phyloP scores from a whole-genome alignment of 2,113 vertebrate genomes.

The Amblyopsis rosae region DNA sequence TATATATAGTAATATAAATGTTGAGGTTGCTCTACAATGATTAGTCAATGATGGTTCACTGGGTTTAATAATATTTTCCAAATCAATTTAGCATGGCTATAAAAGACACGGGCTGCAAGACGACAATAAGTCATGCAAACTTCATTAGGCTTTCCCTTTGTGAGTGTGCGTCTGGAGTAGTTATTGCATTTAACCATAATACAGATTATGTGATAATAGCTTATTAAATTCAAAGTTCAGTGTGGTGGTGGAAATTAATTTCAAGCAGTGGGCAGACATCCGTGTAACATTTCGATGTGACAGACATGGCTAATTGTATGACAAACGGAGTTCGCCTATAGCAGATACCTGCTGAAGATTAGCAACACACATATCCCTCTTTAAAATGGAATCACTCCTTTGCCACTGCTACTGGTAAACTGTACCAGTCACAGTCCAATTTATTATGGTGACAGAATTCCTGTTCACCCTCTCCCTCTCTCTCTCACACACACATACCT shows the following conservation, averaged over 20 bases:
- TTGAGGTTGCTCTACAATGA: conserved; percentile 64
- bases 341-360: conserved; percentile 27
- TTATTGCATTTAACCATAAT: conserved; percentile 70
- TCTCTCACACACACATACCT: too few species aligned
- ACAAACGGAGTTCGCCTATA: conserved; percentile 41
- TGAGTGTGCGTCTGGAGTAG: conserved; percentile 50
- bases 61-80: conserved; percentile 72
- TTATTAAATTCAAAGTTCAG: conserved; percentile 72
- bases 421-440: too few species aligned
- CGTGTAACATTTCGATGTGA: conserved; percentile 56
- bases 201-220: conserved; percentile 68
- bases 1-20: conserved; percentile 59
- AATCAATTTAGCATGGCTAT: conserved; percentile 70
- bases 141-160: conserved; percentile 68
- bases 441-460: too few species aligned
- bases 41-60: conserved; percentile 64
- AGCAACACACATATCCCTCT: not conserved
- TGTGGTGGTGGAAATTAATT: conserved; percentile 61
- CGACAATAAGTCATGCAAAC: conserved; percentile 71
- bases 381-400: too few species aligned
- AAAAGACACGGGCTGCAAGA: conserved; percentile 69
- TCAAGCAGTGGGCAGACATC: conserved; percentile 46
- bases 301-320: conserved; percentile 51
- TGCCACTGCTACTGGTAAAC: too few species aligned
- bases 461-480: too few species aligned